Evolutionary conservation across 92 coral and sea anemone species (phyloP).

Genomic region (Scolanthus callimorphus): DNA sequence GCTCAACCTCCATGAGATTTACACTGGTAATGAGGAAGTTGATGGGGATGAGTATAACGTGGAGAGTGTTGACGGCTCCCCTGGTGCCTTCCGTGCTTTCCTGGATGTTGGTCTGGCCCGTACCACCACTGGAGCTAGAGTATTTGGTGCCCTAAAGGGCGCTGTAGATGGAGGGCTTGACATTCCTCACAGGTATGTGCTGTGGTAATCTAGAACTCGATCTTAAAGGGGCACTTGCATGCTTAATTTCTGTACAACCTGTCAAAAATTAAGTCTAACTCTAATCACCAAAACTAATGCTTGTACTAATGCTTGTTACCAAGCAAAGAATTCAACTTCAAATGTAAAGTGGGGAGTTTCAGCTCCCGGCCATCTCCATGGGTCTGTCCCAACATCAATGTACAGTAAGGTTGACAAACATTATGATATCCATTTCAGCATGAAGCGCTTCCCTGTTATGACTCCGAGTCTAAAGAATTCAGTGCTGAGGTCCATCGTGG

Average conservation of each 20-base stretch:
- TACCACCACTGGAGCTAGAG: conserved; percentile 94
- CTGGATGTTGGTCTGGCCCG: conserved; percentile 95
- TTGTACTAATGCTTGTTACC: no score
- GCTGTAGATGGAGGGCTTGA: conserved; percentile 99
- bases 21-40: conserved; percentile 85
- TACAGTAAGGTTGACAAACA: no score
- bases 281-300: no score
- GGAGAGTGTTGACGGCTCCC: conserved; percentile 95
- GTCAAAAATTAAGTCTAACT: no score
- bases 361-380: no score
- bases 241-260: no score
- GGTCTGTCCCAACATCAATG: no score
- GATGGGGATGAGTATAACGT: conserved; percentile 93
- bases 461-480: conserved; percentile 85
- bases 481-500: conserved; percentile 94
- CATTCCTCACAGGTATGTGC: conserved; percentile 86
- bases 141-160: conserved; percentile 96
- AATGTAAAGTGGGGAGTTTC: no score
- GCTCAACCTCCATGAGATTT: conserved; percentile 93
- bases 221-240: no score
- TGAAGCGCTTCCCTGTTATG: conserved; percentile 96
- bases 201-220: no score
- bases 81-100: conserved; percentile 97
- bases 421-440: conserved; percentile 52
- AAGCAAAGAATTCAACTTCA: no score